phyloP scores from a whole-genome alignment of 2,888 invertebrate genomes.

The Apodemia duryi region DNA sequence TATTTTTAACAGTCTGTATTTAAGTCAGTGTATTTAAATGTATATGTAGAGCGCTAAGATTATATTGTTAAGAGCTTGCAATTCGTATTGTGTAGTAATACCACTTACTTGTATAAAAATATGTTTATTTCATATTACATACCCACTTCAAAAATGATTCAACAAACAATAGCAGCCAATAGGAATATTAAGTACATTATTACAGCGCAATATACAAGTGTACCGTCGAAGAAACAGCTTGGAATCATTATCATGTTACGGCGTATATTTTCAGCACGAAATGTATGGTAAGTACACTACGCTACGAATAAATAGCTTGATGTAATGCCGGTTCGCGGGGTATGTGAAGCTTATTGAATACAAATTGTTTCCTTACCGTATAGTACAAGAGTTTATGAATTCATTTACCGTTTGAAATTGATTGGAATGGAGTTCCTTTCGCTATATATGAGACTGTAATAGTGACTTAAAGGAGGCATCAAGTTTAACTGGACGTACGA shows the following conservation, averaged over 20 bases:
- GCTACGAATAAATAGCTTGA: constrained; percentile 2
- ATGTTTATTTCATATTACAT: too few species aligned
- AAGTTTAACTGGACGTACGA: too few species aligned
- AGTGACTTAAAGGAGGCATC: too few species aligned
- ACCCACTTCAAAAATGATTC: too few species aligned
- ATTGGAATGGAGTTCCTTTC: too few species aligned
- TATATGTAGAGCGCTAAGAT: neutral
- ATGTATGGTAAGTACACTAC: constrained; percentile 1
- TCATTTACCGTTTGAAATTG: neutral
- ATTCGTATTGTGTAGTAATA: too few species aligned
- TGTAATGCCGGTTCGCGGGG: neutral
- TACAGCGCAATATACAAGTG: neutral
- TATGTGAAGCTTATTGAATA: neutral
- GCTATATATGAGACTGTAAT: too few species aligned
- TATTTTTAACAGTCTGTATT: neutral
- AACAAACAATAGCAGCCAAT: too few species aligned
- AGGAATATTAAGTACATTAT: too few species aligned
- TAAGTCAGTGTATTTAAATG: neutral
- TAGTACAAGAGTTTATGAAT: neutral
- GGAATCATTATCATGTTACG: constrained; percentile 3
- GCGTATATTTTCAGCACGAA: constrained; percentile 2
- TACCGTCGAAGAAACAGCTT: neutral
- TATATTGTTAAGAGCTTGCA: too few species aligned
- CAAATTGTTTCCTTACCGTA: constrained; percentile 2
- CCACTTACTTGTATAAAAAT: too few species aligned